Evolutionary conservation across 2,113 vertebrate species (phyloP), one percentile per base, ranked within the genome.

Genomic region (Microcebus murinus): DNA sequence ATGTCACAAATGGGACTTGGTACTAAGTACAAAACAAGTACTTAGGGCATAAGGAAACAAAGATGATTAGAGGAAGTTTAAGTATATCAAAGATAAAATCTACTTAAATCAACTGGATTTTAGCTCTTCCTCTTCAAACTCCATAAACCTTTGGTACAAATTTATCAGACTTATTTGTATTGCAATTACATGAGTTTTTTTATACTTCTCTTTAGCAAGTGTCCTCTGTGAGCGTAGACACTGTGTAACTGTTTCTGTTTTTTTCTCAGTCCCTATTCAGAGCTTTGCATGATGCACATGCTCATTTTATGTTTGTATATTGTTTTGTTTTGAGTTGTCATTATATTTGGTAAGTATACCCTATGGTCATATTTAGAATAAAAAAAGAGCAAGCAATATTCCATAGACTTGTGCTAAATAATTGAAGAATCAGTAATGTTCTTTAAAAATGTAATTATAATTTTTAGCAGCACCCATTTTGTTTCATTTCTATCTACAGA

Each of bases 251-350:
- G 31, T 5, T 65, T 90, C n/a, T 67, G 1, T 80, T 61, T 70
- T 80, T 68, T 85, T 59, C n/a, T 74, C 42, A 27, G 61, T 39
- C 79, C 39, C 25, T 67, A 29, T 57, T 81, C 55, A 70, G 31
- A 59, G 25, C 0, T 85, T 65, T 55, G 39, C 17, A 48, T 90
- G 84, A 82, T 70, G 27, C 50, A 86, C 83, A 87, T 70, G 14
- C 6, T 91, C 36, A 71, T 92, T 90, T 92, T 80, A 25, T 45
- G 34, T 71, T 70, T 90, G 21, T 36, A 17, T 61, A 71, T 92
- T 93, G 39, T 90, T 92, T 91, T 93, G 9, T 92, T 92, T 91
- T 93, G 9, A 85, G n/a, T 4, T 31, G 67, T 88, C 57, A 86
- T 84, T 96, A 31, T 7, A 68, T 23, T 85, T 92, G 48, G 3